phyloP scores from a whole-genome alignment of 1,140 invertebrate species.

The Thrips palmi region DNA sequence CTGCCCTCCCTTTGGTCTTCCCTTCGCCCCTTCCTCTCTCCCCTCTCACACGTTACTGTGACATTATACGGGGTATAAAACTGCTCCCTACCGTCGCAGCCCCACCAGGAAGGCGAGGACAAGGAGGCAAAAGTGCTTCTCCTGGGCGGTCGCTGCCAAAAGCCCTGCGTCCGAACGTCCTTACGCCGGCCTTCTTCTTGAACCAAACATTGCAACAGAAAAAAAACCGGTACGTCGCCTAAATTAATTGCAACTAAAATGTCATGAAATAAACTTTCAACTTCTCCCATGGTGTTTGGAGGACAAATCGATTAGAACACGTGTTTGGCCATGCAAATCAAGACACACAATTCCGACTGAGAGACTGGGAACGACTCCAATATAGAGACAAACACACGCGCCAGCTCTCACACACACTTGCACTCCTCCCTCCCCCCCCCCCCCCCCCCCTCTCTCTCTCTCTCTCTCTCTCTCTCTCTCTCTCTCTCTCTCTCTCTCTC shows the following conservation, averaged over 20 bases:
- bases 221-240: not conserved
- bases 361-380: too few relatives aligned
- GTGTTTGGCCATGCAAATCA: constrained; percentile 8
- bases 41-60: too few relatives aligned
- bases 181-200: not conserved
- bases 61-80: too few relatives aligned
- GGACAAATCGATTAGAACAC: not conserved
- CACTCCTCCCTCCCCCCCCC: not conserved
- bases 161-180: not conserved
- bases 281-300: not conserved
- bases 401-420: constrained; percentile 7
- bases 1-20: too few relatives aligned
- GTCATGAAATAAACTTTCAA: constrained; percentile 11
- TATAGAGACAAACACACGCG: too few relatives aligned
- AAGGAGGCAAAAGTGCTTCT: too few relatives aligned
- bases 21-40: too few relatives aligned
- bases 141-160: too few relatives aligned
- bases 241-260: constrained; percentile 15
- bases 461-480: constrained; percentile 1
- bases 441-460: constrained; percentile 2
- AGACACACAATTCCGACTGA: too few relatives aligned
- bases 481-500: constrained; percentile 4
- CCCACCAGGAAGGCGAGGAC: too few relatives aligned
- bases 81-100: too few relatives aligned
- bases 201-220: too few relatives aligned